A percentile compares a stretch with the other conserved stretches of the same genome.
phyloP scores from a whole-genome alignment of 2,113 vertebrate species.

The Callipepla californica region DNA sequence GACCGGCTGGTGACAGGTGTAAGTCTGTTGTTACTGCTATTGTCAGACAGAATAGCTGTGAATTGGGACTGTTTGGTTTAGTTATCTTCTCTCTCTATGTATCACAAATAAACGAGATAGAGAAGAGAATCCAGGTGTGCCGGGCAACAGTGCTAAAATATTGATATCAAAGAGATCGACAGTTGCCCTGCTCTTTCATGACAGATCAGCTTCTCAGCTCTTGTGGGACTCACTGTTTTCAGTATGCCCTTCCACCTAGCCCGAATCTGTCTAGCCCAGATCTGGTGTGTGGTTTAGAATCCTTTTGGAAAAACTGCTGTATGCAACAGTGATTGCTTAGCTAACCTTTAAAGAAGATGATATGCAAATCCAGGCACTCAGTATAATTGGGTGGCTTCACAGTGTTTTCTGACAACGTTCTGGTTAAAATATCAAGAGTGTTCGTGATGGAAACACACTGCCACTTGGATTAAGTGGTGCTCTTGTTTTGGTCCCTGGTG shows the following conservation, averaged over 20 bases:
- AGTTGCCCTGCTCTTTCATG: neutral
- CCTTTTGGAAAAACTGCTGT: neutral
- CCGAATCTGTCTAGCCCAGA: neutral
- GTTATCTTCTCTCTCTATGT: neutral
- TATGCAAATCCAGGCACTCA: neutral
- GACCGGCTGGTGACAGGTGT: neutral
- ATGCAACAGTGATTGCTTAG: fast-evolving
- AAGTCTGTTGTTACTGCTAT: neutral
- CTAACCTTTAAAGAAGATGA: neutral
- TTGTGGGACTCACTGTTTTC: neutral
- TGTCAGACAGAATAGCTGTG: neutral
- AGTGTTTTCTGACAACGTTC: neutral
- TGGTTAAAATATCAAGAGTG: neutral
- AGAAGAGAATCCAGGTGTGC: neutral
- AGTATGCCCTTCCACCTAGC: neutral
- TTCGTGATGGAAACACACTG: neutral
- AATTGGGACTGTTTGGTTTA: neutral
- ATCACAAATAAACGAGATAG: neutral
- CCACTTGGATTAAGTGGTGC: neutral
- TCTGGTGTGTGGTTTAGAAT: neutral
- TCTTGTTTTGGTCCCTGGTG: neutral
- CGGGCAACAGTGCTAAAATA: neutral
- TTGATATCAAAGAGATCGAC: neutral
- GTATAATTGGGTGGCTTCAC: neutral
- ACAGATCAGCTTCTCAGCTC: neutral